Percentiles rank a stretch among this genome's conserved stretches.
phyloP scores from a whole-genome alignment of 2,888 invertebrate species.

The Unio pictorum region DNA sequence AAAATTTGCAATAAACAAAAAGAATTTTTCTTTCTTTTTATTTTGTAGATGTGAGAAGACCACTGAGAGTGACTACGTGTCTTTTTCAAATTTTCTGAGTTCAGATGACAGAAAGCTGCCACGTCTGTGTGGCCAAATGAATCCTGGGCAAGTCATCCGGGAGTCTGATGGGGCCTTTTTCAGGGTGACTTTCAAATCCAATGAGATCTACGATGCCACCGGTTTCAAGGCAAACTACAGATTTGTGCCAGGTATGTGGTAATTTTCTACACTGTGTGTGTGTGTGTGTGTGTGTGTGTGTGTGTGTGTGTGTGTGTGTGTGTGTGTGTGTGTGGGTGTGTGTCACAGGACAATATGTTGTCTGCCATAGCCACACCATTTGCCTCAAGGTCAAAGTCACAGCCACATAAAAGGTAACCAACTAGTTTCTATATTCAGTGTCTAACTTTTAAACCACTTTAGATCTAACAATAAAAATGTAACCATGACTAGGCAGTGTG shows the following conservation, averaged over 20 bases:
- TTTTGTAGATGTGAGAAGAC: constrained; percentile 87
- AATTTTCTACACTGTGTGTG: neutral
- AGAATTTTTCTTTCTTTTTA: neutral
- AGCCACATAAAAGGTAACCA: too few relatives aligned
- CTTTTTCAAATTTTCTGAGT: constrained; percentile 92
- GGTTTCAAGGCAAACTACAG: constrained; percentile 92
- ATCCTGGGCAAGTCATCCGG: constrained; percentile 71
- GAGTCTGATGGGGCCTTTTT: constrained; percentile 93
- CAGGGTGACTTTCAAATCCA: constrained; percentile 93
- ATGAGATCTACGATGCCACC: constrained; percentile 92
- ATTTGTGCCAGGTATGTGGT: constrained; percentile 18
- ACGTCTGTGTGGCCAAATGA: constrained; percentile 83
- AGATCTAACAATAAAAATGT: too few relatives aligned
- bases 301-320: too few relatives aligned
- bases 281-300: too few relatives aligned
- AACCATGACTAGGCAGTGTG: too few relatives aligned
- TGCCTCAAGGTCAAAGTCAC: too few relatives aligned
- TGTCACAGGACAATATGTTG: too few relatives aligned
- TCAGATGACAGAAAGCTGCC: constrained; percentile 90
- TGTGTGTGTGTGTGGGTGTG: too few relatives aligned
- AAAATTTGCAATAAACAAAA: neutral
- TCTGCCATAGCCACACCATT: too few relatives aligned
- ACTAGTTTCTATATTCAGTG: too few relatives aligned
- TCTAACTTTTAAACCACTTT: too few relatives aligned
- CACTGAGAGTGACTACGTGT: constrained; percentile 95